Base-by-base conservation (phyloP, 2,888 invertebrate genomes). In the Lasioglossum malachurum region DNA sequence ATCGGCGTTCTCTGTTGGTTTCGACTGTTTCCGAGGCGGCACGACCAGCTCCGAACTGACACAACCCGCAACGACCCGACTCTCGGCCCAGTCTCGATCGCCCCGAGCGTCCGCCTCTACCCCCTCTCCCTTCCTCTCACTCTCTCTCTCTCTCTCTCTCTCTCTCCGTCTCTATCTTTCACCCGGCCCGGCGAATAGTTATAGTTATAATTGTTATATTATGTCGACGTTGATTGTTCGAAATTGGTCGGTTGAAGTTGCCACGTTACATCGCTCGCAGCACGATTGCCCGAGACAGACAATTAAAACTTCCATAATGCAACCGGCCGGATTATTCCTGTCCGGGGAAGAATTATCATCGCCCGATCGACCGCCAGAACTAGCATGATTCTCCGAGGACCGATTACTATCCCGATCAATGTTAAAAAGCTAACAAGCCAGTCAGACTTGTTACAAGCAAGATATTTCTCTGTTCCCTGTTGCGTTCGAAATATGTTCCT, bases 191-290 rank as follows among this genome's bases (percentile, higher is more conserved):
- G n/a, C 41, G 73, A 73, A 57, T 60, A 84, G 75, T 78, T 82
- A 57, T 60, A 84, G 75, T 78, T 78, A 78, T 78, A 78, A 82
- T 84, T 78, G 82, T 84, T 78, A 75, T 67, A 84, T 82, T 78
- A 82, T 44, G 75, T 49, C 60, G 71, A 69, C 53, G 78, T 72
- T 82, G 78, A 82, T 81, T 78, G 75, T 16, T 49, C 60, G 78
- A 57, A 78, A 75, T 78, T 78, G 74, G 81, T 69, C 46, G 81
- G 27, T 35, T 77, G 57, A 84, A 84, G 77, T 84, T 84, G 67
- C 64, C 49, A 12, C 80, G 82, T 83, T 67, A 67, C 72, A 38
- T 46, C 73, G 44, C 67, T 67, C 53, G 16, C 73, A 53, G 44
- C 49, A 23, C 64, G 31, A 72, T 74, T 49, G 46, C 46, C 67